phyloP scores from a whole-genome alignment of 2,113 vertebrate genomes.

The Tetrao urogallus region DNA sequence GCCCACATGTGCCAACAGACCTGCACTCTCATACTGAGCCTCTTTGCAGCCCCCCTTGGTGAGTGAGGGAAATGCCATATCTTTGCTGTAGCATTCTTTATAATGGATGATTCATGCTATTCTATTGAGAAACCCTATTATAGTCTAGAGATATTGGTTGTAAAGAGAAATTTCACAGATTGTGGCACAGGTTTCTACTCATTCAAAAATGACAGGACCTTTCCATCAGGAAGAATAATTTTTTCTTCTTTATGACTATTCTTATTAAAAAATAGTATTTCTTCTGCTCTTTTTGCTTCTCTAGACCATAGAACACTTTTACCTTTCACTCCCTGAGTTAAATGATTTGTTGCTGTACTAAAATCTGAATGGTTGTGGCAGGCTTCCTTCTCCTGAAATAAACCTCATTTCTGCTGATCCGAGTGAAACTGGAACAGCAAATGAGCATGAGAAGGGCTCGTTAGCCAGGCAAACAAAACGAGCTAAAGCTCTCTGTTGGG shows the following conservation, averaged over 20 bases:
- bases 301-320: neutral
- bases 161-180: conserved; percentile 46
- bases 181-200: conserved; percentile 21
- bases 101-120: neutral
- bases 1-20: fast-evolving
- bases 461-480: neutral
- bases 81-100: neutral
- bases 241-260: conserved; percentile 39
- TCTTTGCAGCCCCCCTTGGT: neutral
- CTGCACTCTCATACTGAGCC: fast-evolving
- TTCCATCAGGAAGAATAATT: conserved; percentile 37
- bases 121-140: conserved; percentile 5
- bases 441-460: neutral
- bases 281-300: conserved; percentile 3
- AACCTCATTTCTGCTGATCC: conserved; percentile 42
- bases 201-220: conserved; percentile 43
- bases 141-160: neutral
- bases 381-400: conserved; percentile 15
- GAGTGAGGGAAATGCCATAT: neutral
- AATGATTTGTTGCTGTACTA: conserved; percentile 12
- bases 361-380: neutral
- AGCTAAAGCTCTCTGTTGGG: conserved; percentile 11
- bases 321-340: neutral
- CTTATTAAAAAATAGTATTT: conserved; percentile 28
- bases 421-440: conserved; percentile 30